phyloP scores from a whole-genome alignment of 2,113 vertebrate genomes.

The Furnarius figulus region DNA sequence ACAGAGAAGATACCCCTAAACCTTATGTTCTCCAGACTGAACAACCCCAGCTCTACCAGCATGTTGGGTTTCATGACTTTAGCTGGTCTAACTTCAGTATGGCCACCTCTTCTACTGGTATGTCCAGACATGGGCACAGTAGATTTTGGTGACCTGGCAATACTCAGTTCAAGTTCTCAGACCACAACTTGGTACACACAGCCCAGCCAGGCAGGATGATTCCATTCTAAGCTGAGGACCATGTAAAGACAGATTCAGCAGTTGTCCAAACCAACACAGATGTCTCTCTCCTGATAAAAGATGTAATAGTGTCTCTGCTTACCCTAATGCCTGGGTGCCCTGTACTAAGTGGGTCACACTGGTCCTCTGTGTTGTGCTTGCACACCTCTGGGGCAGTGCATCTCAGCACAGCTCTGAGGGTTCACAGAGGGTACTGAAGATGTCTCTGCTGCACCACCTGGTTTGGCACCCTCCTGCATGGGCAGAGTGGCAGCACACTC shows the following conservation, averaged over 20 bases:
- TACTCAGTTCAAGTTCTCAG: not conserved
- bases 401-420: not conserved
- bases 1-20: not conserved
- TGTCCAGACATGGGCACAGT: not conserved
- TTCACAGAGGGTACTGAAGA: not conserved
- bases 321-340: accelerated
- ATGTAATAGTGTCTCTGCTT: not conserved
- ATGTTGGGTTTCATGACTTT: not conserved
- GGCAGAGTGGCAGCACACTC: not conserved
- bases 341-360: not conserved
- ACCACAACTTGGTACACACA: not conserved
- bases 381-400: not conserved
- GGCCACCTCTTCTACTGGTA: not conserved
- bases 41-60: not conserved
- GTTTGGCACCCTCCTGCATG: not conserved
- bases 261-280: not conserved
- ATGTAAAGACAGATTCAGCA: not conserved
- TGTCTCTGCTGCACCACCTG: not conserved
- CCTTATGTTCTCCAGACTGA: not conserved
- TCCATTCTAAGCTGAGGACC: not conserved
- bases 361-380: not conserved
- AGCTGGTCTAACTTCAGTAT: not conserved
- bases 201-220: not conserved
- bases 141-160: not conserved
- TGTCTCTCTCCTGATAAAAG: not conserved